Percentiles rank a stretch among this genome's conserved stretches.
Evolutionary conservation across 2,797 vertebrate genomes (phyloP).

Genomic region (Pteropus rufus): DNA sequence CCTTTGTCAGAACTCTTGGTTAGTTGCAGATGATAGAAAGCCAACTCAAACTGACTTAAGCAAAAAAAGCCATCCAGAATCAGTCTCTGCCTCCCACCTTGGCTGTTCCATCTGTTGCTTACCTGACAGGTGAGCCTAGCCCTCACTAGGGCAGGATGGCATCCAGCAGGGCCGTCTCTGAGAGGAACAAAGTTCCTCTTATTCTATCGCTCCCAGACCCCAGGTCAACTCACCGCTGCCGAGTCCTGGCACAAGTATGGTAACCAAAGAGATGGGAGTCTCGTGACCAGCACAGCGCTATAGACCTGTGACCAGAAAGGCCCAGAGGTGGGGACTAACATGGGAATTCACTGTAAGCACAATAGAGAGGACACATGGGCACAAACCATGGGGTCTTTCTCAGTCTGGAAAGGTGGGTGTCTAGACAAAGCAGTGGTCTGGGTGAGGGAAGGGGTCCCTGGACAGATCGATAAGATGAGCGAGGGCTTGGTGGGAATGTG

Average conservation of each 20-base stretch:
- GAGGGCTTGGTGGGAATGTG: neutral
- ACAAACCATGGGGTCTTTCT: neutral
- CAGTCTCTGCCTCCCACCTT: neutral
- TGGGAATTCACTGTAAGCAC: neutral
- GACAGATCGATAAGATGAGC: neutral
- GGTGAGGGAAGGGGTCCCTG: too few relatives aligned
- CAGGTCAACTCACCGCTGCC: neutral
- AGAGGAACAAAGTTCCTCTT: neutral
- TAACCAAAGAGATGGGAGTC: neutral
- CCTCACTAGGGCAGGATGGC: fast-evolving
- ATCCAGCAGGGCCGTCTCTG: neutral
- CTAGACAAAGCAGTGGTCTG: neutral
- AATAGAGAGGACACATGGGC: fast-evolving
- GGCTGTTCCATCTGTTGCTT: neutral
- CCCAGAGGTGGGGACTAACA: neutral
- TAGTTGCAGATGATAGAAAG: neutral
- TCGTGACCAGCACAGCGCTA: neutral
- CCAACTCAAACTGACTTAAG: neutral
- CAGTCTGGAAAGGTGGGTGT: neutral
- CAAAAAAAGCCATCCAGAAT: neutral
- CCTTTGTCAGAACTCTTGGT: neutral
- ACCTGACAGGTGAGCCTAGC: neutral
- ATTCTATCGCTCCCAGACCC: neutral
- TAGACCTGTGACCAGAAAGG: neutral
- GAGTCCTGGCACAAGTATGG: neutral